Base-by-base conservation (phyloP, 37 sponge, comb jelly and placozoan species). In the Diacarnus erythraeanus region DNA sequence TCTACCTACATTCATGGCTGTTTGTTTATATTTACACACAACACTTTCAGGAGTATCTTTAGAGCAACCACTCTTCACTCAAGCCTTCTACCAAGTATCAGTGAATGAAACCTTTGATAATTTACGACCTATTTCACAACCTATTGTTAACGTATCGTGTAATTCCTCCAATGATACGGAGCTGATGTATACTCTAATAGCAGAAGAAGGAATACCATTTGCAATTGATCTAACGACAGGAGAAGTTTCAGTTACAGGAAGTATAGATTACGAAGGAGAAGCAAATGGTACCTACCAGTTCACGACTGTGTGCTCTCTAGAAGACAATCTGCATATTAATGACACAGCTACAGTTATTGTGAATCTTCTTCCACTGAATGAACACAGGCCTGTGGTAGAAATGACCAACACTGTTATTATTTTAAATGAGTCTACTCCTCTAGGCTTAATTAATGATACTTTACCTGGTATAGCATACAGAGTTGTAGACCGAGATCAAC, bases 351-450 rank as follows among this genome's bases (percentile, higher is more conserved):
- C 3, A 58, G 86, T 86, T 0, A 77, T 43, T 5, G 57, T 91
- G 27, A 38, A 42, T 1, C 59, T 91, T 37, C 59, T 72, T 33
- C 79, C 82, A 38, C 59, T 77, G 54, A 91, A 91, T 59, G 91
- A 91, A 36, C 38, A 39, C 42, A 5, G 42, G 3, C 77, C 77
- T 76, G 60, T 60, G 6, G 3, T 58, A 20, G 23, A 27, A 2
- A 17, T 9, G 12, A 43, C 3, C 26, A 44, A 30, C 36, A 29
- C 42, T 22, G 27, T 44, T 21, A 12, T n/a, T 20, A 17, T 10
- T 4, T n/a, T 72, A 2, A 42, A 9, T 25, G 44, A 42, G 5
- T 3, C 6, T 17, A 72, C 72, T 21, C 72, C 72, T 36, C 33
- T 41, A 25, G 72, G 72, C 47, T 31, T 25, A 5, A 17, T 60